These are phyloP conservation scores for Aldabrachelys gigantea DNA, from an alignment of 2,113 vertebrate genomes.

Conservation along the genomic window DNA sequence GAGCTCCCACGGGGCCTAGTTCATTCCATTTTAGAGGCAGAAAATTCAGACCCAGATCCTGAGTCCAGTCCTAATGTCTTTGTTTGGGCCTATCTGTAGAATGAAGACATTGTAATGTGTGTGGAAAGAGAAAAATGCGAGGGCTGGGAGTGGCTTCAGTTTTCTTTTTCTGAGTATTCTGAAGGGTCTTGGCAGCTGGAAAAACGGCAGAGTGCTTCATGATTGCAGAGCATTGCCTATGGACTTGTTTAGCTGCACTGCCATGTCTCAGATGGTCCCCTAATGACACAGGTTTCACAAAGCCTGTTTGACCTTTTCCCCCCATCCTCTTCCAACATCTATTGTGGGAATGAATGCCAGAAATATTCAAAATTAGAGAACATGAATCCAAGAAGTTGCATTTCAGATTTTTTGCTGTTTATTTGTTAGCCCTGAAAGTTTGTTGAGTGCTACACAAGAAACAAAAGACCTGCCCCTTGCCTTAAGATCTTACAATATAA, in stretches of 20 bases:
- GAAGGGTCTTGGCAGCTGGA: background rate
- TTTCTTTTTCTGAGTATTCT: background rate
- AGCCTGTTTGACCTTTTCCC: background rate
- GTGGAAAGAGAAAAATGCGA: background rate
- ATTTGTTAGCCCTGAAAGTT: background rate
- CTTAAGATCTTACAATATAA: fast-evolving
- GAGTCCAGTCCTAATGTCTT: background rate
- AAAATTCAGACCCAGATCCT: background rate
- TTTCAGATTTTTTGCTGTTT: background rate
- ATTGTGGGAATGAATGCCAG: background rate
- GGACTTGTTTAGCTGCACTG: background rate
- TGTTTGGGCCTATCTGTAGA: background rate
- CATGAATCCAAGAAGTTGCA: fast-evolving
- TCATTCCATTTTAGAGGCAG: background rate
- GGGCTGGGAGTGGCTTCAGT: background rate
- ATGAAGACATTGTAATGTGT: background rate
- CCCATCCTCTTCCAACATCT: background rate
- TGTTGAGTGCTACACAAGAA: background rate
- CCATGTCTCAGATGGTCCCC: background rate
- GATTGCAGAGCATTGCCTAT: background rate
- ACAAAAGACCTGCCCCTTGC: background rate
- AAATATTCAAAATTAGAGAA: background rate
- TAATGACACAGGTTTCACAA: background rate
- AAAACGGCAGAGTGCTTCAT: background rate
- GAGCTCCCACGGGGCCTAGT: background rate